A percentile compares a stretch with the other conserved stretches of the same genome.
Conservation (phyloP, 2,797 vertebrate species). For the Anabacerthia variegaticeps region DNA sequence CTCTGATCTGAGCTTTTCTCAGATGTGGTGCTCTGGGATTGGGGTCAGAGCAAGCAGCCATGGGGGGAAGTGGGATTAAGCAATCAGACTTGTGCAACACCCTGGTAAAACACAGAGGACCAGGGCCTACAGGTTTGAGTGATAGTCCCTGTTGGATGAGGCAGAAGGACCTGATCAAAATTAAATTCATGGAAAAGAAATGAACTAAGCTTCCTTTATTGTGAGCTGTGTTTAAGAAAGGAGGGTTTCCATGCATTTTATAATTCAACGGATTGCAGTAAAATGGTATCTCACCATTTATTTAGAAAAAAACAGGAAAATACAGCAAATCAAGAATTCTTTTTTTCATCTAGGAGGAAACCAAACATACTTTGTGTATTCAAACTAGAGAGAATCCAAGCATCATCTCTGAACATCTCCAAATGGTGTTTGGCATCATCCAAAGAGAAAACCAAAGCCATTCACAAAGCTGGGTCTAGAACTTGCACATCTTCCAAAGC, state of each 20-base stretch:
- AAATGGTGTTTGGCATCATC: background rate
- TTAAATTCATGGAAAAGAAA: background rate
- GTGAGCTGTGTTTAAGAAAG: background rate
- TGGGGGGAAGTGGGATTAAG: background rate
- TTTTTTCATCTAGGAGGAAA: background rate
- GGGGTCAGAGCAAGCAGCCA: background rate
- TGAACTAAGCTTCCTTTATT: background rate
- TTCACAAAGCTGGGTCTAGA: background rate
- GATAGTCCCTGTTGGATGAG: background rate
- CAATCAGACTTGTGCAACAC: background rate
- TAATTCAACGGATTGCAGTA: background rate
- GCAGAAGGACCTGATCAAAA: background rate
- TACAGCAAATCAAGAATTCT: background rate
- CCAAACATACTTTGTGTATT: background rate
- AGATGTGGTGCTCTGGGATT: background rate
- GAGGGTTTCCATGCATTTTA: background rate
- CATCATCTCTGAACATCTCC: background rate
- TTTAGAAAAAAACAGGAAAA: background rate
- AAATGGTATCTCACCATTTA: background rate
- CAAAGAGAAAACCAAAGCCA: background rate
- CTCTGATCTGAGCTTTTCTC: background rate
- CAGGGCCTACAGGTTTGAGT: background rate
- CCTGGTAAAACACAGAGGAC: background rate
- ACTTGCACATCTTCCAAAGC: background rate
- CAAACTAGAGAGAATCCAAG: background rate